phyloP scores from a whole-genome alignment of 1,140 invertebrate genomes.

The Meloidogyne exigua region DNA sequence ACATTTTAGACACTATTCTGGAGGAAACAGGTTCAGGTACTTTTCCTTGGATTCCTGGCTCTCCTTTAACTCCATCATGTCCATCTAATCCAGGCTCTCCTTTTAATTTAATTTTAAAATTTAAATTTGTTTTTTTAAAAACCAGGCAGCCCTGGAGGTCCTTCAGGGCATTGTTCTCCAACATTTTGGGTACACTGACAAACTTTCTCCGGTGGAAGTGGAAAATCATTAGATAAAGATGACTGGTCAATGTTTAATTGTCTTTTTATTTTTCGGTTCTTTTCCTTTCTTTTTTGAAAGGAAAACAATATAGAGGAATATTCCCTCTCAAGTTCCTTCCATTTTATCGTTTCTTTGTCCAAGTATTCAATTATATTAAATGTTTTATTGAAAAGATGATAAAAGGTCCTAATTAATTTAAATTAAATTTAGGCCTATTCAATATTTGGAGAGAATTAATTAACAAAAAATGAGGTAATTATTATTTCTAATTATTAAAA shows the following conservation, averaged over 20 bases:
- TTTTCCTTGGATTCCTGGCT: conserved; percentile 6
- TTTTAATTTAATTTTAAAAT: not conserved
- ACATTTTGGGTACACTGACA: conserved; percentile 10
- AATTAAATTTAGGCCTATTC: not conserved
- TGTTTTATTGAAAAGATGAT: not conserved
- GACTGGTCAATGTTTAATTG: not conserved
- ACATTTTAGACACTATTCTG: not conserved
- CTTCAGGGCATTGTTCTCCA: conserved; percentile 3
- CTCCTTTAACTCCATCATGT: not conserved
- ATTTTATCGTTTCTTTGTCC: conserved; percentile 5
- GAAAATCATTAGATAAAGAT: not conserved
- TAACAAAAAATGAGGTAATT: no score
- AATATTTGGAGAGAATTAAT: no score
- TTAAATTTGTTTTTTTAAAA: not conserved
- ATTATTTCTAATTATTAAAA: no score
- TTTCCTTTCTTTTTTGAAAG: not conserved
- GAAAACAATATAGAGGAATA: not conserved
- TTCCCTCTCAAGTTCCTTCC: not conserved
- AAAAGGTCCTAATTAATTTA: not conserved
- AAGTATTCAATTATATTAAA: not conserved
- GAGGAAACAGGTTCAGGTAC: not conserved
- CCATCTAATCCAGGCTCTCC: conserved; percentile 21
- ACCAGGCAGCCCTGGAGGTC: conserved; percentile 23
- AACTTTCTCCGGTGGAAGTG: not conserved
- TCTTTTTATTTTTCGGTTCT: not conserved